phyloP scores from a whole-genome alignment of 2,797 vertebrate genomes.

The Ciconia nigra region DNA sequence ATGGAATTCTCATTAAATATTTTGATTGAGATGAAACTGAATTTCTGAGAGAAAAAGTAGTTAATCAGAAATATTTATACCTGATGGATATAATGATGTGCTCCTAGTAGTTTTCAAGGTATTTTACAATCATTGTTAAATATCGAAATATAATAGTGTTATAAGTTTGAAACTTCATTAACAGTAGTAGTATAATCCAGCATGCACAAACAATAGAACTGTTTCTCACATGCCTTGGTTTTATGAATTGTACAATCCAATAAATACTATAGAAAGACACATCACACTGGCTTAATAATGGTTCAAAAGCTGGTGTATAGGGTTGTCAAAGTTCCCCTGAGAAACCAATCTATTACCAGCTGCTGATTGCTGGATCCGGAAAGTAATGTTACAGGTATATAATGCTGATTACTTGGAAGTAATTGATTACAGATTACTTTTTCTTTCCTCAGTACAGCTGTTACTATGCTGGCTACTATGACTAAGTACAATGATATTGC shows the following conservation, averaged over 20 bases:
- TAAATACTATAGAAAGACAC: background rate
- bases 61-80: background rate
- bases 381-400: background rate
- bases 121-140: background rate
- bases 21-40: background rate
- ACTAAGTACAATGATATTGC: background rate
- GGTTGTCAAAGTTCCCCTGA: background rate
- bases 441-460: background rate
- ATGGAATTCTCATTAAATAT: background rate
- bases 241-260: background rate
- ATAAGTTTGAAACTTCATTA: background rate
- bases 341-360: background rate
- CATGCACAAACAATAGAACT: background rate
- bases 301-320: background rate
- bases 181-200: background rate
- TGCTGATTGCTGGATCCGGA: background rate
- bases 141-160: background rate
- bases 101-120: background rate
- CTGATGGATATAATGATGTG: background rate
- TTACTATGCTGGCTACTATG: background rate
- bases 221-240: background rate
- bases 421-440: constrained; percentile 7
- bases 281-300: background rate
- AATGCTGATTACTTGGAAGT: constrained; percentile 20
- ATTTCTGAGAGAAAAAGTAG: background rate